phyloP scores from a whole-genome alignment of 2,113 vertebrate genomes.

The Bubo blakistoni region DNA sequence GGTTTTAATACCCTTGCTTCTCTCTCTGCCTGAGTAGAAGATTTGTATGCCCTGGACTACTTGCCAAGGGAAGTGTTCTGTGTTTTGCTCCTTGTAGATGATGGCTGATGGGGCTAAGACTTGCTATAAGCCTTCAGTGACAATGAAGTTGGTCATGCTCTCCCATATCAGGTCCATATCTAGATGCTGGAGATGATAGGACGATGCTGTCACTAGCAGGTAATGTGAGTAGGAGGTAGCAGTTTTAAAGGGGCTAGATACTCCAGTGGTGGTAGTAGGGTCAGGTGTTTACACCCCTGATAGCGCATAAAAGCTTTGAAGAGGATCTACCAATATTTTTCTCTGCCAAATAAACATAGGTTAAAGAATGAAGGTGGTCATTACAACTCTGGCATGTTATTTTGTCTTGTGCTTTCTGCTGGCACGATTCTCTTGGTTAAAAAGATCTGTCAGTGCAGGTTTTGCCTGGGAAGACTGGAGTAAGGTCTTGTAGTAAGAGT shows the following conservation, averaged over 20 bases:
- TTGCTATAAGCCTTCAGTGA: not conserved
- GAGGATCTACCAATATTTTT: not conserved
- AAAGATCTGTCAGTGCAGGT: not conserved
- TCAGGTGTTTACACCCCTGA: not conserved
- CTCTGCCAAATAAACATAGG: not conserved
- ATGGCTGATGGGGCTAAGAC: not conserved
- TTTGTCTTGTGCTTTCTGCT: not conserved
- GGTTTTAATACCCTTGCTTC: not conserved
- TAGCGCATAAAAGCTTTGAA: not conserved
- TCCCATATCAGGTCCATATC: not conserved
- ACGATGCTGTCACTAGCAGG: rapidly evolving
- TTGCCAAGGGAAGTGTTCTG: not conserved
- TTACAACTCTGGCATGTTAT: not conserved
- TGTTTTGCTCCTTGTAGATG: not conserved
- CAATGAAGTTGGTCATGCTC: not conserved
- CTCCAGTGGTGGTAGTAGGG: not conserved
- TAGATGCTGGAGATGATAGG: too few relatives aligned
- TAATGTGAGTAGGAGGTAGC: not conserved
- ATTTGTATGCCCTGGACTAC: not conserved
- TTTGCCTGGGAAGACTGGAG: not conserved
- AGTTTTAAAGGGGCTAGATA: not conserved
- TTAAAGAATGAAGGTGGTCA: not conserved
- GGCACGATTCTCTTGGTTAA: not conserved
- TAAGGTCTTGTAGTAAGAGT: not conserved
- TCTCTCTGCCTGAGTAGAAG: not conserved